Conservation (phyloP, 2,888 invertebrate genomes). For the Argyresthia goedartella region DNA sequence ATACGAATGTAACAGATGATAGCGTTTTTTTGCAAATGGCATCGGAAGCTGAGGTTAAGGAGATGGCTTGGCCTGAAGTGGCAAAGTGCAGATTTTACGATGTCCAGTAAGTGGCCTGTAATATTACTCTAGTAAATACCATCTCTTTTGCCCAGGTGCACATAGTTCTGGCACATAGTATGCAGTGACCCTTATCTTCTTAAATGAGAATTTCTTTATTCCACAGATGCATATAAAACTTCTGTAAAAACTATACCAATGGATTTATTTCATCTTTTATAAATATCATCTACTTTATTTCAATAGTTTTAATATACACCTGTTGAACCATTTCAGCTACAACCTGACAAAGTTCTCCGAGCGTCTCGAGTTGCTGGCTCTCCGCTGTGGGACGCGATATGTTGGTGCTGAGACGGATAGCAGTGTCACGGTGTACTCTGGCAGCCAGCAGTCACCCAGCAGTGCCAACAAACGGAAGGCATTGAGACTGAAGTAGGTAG, state of each 20-base stretch:
- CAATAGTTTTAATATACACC: too few species aligned
- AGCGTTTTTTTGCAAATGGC: conserved; percentile 41
- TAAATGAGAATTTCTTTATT: too few species aligned
- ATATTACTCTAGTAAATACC: too few species aligned
- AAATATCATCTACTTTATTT: too few species aligned
- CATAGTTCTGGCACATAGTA: too few species aligned
- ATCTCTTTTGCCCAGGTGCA: too few species aligned
- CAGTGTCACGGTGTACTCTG: conserved; percentile 66
- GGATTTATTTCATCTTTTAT: too few species aligned
- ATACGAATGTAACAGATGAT: conserved; percentile 37
- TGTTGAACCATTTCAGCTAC: conserved; percentile 70
- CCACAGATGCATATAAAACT: too few species aligned
- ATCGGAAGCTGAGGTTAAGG: conserved; percentile 42
- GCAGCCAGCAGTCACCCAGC: conserved; percentile 69
- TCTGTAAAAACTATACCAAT: too few species aligned
- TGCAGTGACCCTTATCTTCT: too few species aligned
- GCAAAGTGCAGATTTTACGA: conserved; percentile 76
- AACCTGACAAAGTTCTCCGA: conserved; percentile 79
- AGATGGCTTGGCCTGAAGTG: conserved; percentile 71
- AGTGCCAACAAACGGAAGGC: conserved; percentile 75
- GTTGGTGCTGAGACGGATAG: conserved; percentile 83
- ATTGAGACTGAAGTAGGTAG: conserved; percentile 65
- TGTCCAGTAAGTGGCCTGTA: conserved; percentile 82
- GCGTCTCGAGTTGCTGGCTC: conserved; percentile 75
- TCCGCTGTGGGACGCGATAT: conserved; percentile 77